Evolutionary conservation across 2,113 vertebrate genomes (phyloP).

Genomic region (Colistium nudipinnis): DNA sequence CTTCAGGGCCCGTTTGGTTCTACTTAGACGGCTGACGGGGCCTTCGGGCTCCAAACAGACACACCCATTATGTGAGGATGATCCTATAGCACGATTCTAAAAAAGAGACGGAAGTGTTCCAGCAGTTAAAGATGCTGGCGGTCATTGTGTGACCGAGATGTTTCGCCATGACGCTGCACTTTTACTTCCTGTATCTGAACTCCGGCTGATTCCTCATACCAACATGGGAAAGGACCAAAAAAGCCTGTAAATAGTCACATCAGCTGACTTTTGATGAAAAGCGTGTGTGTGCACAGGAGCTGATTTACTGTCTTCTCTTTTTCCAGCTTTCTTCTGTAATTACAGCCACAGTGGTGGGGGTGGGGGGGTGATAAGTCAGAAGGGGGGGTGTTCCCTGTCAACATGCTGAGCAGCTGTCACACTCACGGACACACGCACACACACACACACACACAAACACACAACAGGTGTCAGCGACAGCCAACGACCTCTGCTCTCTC

Average conservation of each 20-base stretch:
- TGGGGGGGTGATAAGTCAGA: constrained; percentile 17
- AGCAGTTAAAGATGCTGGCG: too few relatives aligned
- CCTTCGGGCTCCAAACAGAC: too few relatives aligned
- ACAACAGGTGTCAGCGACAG: constrained; percentile 72
- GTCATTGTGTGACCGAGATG: too few relatives aligned
- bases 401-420: constrained; percentile 62
- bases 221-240: constrained; percentile 6
- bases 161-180: constrained; percentile 29
- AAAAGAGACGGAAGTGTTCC: too few relatives aligned
- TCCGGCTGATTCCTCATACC: constrained; percentile 25
- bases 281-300: constrained; percentile 18
- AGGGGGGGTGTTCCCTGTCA: constrained; percentile 21
- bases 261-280: constrained; percentile 50
- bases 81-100: too few relatives aligned
- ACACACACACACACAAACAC: constrained; percentile 29
- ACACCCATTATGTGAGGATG: too few relatives aligned
- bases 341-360: constrained; percentile 33
- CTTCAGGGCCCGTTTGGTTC: too few relatives aligned
- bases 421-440: constrained; percentile 28
- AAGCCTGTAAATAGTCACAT: constrained; percentile 30
- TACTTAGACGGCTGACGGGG: too few relatives aligned
- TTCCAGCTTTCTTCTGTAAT: constrained; percentile 50
- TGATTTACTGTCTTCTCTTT: constrained; percentile 1
- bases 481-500: constrained; percentile 61
- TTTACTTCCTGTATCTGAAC: constrained; percentile 47